Conservation (phyloP, 2,113 vertebrate genomes). For the Silurus glanis region DNA sequence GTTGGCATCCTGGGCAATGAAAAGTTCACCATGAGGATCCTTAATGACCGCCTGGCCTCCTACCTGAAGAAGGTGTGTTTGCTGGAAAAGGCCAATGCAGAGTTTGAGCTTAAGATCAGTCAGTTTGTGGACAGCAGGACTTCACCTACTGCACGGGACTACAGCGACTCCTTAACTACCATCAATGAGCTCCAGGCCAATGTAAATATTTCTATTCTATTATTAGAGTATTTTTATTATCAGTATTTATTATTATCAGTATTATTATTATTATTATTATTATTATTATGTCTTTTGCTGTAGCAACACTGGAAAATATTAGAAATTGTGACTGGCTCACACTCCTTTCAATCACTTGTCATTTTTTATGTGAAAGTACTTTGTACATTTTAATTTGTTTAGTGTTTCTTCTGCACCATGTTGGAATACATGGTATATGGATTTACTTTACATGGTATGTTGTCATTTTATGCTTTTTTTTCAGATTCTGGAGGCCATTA, state of each 20-base stretch:
- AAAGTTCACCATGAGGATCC: not conserved
- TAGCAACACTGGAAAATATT: too few species aligned
- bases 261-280: too few species aligned
- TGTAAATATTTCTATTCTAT: not conserved
- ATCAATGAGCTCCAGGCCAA: not conserved
- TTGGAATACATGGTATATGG: not conserved
- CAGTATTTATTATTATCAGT: too few species aligned
- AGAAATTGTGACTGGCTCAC: too few species aligned
- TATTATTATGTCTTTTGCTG: too few species aligned
- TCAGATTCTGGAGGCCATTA: not conserved
- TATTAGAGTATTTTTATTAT: too few species aligned
- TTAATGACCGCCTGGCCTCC: conserved; percentile 9
- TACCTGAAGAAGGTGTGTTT: not conserved
- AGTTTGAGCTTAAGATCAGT: conserved; percentile 12
- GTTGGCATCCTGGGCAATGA: conserved; percentile 1
- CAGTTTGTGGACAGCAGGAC: conserved; percentile 12
- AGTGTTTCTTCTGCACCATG: not conserved
- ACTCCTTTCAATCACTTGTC: too few species aligned
- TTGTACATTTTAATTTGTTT: too few species aligned
- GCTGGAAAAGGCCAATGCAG: not conserved
- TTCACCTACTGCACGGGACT: not conserved
- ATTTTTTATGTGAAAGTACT: too few species aligned
- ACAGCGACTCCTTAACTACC: not conserved
- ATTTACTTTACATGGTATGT: not conserved
- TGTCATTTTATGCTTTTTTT: not conserved